These are phyloP conservation scores for Metridium senile DNA, from an alignment of 92 coral and sea anemone genomes.

Conservation along the genomic window DNA sequence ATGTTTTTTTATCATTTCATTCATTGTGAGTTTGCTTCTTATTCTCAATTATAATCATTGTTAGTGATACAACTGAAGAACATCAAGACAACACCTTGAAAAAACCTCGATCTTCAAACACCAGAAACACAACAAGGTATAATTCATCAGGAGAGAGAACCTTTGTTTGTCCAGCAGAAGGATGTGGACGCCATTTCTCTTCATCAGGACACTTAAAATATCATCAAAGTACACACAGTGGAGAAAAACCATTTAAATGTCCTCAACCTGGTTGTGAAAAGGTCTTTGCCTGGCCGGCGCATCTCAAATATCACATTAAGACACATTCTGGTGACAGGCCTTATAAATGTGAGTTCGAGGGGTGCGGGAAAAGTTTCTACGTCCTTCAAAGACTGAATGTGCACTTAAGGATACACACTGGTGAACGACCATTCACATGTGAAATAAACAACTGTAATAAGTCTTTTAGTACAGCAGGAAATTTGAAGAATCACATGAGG, in stretches of 20 bases:
- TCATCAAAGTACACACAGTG: conserved; percentile 86
- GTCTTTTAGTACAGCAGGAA: conserved; percentile 87
- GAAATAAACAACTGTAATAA: conserved; percentile 68
- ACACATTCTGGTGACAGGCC: conserved; percentile 88
- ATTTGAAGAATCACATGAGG: conserved; percentile 87
- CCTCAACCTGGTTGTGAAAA: conserved; percentile 88
- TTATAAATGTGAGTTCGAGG: conserved; percentile 74
- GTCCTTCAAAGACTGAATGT: conserved; percentile 88
- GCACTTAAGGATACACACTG: conserved; percentile 82
- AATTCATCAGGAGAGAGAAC: conserved; percentile 86
- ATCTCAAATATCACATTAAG: conserved; percentile 85
- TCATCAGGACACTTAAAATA: conserved; percentile 88
- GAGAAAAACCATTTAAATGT: conserved; percentile 79
- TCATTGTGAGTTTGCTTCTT: not conserved
- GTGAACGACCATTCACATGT: conserved; percentile 81
- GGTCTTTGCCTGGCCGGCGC: conserved; percentile 95
- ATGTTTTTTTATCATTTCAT: not conserved
- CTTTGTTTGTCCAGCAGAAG: conserved; percentile 66
- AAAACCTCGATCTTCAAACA: conserved; percentile 61
- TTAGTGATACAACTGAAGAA: conserved; percentile 45
- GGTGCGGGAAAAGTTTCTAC: conserved; percentile 84
- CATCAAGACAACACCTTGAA: not conserved
- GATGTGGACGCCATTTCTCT: conserved; percentile 78
- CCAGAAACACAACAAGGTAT: conserved; percentile 61
- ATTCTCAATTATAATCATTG: not conserved